Evolutionary conservation across 2,888 invertebrate genomes (phyloP).

Genomic region (Heliconius cydno): DNA sequence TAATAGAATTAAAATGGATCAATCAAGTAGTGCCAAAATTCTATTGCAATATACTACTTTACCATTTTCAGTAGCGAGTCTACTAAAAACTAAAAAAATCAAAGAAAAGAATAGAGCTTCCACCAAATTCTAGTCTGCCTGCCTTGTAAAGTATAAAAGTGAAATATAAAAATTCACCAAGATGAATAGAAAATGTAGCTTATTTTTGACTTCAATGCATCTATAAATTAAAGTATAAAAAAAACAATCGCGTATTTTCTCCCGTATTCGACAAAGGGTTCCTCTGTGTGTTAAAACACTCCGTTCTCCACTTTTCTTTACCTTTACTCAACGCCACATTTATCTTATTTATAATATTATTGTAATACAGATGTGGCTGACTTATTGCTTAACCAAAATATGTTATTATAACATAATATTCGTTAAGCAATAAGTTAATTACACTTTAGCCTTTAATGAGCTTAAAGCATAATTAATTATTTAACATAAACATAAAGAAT

Average conservation of each 20-base stretch:
- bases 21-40: no score
- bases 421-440: conserved; percentile 3
- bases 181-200: not conserved
- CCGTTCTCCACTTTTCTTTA: not conserved
- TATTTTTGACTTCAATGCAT: no score
- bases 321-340: not conserved
- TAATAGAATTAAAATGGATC: no score
- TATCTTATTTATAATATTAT: not conserved
- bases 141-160: no score
- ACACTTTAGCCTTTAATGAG: conserved; percentile 4
- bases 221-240: no score
- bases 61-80: no score
- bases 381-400: not conserved
- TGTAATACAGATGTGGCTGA: no score
- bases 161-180: not conserved
- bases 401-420: not conserved
- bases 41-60: no score
- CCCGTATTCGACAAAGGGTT: not conserved
- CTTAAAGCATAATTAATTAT: not conserved
- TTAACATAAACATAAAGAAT: conserved; percentile 4
- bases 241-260: no score
- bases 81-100: no score
- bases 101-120: no score
- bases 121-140: no score
- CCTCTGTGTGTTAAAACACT: not conserved